A percentile compares a stretch with the other conserved stretches of the same genome.
These are phyloP conservation scores for Eulemur rufifrons DNA, from an alignment of 2,113 vertebrate genomes.

Conservation along the genomic window DNA sequence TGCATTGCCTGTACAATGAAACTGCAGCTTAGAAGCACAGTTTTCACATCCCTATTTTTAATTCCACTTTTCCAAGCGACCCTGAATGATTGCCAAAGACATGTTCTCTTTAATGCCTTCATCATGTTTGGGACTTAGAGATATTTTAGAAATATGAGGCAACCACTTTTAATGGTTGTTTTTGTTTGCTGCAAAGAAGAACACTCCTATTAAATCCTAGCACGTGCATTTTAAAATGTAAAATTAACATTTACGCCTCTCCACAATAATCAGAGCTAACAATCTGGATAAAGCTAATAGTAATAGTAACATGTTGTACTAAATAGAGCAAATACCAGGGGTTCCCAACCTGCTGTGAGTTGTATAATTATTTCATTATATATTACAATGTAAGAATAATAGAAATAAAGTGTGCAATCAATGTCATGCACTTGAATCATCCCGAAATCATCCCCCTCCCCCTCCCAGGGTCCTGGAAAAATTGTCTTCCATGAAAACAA, in stretches of 20 bases:
- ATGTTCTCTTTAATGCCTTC: neutral
- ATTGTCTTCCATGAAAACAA: too few species aligned
- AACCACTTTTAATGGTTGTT: neutral
- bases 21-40: neutral
- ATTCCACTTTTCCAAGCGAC: neutral
- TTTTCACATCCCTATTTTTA: slow-evolving; percentile 4
- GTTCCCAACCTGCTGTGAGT: too few species aligned
- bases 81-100: neutral
- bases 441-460: too few species aligned
- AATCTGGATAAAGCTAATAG: neutral
- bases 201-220: neutral
- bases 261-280: neutral
- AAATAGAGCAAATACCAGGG: neutral
- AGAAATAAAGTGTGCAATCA: too few species aligned
- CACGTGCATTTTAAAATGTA: neutral
- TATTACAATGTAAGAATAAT: too few species aligned
- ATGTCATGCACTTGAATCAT: too few species aligned
- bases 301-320: neutral
- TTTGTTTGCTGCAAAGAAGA: neutral
- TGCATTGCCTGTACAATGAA: neutral
- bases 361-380: too few species aligned
- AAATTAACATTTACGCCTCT: neutral
- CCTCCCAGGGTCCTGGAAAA: too few species aligned
- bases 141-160: slow-evolving; percentile 5
- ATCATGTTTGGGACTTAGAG: neutral